These are phyloP conservation scores for Cephus sareptanus DNA, from an alignment of 2,888 invertebrate genomes.

Conservation along the genomic window DNA sequence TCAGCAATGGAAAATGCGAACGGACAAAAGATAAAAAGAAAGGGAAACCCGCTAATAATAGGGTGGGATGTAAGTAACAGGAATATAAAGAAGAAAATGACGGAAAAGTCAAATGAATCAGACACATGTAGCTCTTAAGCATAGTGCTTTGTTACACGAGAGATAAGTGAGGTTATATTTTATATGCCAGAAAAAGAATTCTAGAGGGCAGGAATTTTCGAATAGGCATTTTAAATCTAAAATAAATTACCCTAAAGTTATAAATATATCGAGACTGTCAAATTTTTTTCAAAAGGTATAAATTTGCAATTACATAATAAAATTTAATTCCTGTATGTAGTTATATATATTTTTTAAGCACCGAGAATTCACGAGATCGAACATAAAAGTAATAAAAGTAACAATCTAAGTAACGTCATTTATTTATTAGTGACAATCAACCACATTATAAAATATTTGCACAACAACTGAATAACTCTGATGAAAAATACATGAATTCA, in stretches of 20 bases:
- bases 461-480: not conserved
- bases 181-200: no score
- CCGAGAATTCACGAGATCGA: no score
- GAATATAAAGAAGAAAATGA: not conserved
- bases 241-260: conserved; percentile 14
- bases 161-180: no score
- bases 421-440: not conserved
- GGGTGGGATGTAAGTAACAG: not conserved
- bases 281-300: no score
- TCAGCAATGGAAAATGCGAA: not conserved
- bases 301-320: no score
- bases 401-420: not conserved
- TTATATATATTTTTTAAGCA: not conserved
- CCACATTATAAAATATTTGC: no score
- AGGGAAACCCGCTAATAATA: not conserved
- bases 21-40: not conserved
- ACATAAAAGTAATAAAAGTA: not conserved
- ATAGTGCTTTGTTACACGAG: no score
- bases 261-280: not conserved
- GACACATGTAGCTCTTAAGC: not conserved
- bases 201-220: no score
- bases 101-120: not conserved
- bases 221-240: conserved; percentile 9
- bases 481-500: not conserved
- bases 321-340: not conserved